Evolutionary conservation across 2,797 vertebrate genomes (phyloP).

Genomic region (Danionella dracula): DNA sequence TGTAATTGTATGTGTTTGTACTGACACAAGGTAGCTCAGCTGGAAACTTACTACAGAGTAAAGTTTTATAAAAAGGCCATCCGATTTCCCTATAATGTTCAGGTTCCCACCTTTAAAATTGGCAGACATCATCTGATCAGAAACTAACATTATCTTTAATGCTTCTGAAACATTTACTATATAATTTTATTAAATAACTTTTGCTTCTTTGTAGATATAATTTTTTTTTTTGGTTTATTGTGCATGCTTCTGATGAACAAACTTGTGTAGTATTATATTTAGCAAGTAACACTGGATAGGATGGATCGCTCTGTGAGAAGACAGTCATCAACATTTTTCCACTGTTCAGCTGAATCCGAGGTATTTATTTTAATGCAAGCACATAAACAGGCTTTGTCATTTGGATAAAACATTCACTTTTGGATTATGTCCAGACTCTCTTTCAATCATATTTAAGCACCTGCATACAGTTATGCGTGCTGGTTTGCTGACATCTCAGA

Average conservation of each 20-base stretch:
- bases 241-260: neutral
- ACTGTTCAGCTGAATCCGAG: neutral
- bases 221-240: neutral
- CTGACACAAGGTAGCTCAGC: conserved; percentile 47
- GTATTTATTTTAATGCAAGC: neutral
- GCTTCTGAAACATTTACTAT: neutral
- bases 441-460: neutral
- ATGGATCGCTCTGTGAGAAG: neutral
- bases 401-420: neutral
- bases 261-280: neutral
- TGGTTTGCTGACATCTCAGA: neutral
- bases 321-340: neutral
- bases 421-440: neutral
- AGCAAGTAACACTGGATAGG: neutral
- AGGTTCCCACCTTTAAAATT: neutral
- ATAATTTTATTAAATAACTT: neutral
- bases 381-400: neutral
- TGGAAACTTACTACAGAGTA: conserved; percentile 9
- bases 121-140: neutral
- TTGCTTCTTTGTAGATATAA: neutral
- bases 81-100: neutral
- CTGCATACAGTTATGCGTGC: neutral
- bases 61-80: neutral
- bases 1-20: conserved; percentile 54
- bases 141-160: neutral